phyloP scores from a whole-genome alignment of 2,797 vertebrate genomes.

The Petrocephalus schoutedeni region DNA sequence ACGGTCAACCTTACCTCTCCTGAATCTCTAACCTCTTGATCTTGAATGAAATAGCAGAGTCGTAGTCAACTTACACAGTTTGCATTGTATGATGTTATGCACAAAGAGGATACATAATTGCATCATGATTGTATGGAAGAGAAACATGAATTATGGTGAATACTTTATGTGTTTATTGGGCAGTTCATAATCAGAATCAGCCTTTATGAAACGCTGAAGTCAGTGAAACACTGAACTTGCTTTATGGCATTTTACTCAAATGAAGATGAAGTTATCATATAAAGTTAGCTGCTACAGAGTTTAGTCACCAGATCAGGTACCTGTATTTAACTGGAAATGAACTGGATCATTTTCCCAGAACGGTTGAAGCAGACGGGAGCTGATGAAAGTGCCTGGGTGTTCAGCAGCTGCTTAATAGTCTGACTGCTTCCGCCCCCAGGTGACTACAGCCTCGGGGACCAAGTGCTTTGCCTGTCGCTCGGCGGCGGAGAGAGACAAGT shows the following conservation, averaged over 20 bases:
- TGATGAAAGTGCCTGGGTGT: background rate
- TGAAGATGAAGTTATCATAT: background rate
- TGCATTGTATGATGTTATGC: background rate
- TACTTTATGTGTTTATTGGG: background rate
- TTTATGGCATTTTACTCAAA: background rate
- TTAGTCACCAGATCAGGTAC: conserved; percentile 4
- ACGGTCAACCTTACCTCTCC: background rate
- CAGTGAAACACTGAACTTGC: background rate
- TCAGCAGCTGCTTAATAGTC: conserved; percentile 5
- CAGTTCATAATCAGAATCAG: background rate
- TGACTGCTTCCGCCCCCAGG: conserved; percentile 54
- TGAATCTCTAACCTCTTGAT: background rate
- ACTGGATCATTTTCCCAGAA: background rate
- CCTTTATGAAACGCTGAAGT: background rate
- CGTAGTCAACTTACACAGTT: background rate
- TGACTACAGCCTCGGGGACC: conserved; percentile 86
- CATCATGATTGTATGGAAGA: background rate
- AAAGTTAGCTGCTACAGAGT: background rate
- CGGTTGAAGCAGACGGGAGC: background rate
- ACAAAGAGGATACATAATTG: background rate
- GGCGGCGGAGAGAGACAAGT: conserved; percentile 90
- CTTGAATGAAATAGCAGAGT: background rate
- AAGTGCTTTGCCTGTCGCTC: conserved; percentile 94
- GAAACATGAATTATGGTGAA: background rate
- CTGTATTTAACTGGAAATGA: background rate